phyloP scores from a whole-genome alignment of 2,797 vertebrate genomes.

The Acestrorhynchus altus region DNA sequence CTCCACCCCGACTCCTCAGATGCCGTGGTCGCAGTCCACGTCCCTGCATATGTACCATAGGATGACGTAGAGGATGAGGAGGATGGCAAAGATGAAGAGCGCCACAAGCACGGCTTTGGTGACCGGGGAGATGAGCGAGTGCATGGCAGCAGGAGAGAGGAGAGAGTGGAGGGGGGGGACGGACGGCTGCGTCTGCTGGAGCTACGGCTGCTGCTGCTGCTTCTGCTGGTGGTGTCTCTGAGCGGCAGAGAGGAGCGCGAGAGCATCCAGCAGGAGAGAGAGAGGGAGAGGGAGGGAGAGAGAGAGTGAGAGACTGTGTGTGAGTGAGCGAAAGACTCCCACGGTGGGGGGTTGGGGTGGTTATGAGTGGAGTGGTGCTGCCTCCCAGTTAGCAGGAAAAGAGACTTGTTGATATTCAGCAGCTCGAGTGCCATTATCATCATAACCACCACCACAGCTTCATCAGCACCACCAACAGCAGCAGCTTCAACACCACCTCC shows the following conservation, averaged over 20 bases:
- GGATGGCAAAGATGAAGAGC: slow-evolving; percentile 97
- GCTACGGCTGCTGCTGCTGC: slow-evolving; percentile 24
- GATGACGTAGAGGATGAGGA: slow-evolving; percentile 98
- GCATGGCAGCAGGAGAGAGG: slow-evolving; percentile 83
- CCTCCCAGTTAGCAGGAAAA: background rate
- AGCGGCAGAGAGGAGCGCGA: background rate
- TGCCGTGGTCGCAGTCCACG: slow-evolving; percentile 97
- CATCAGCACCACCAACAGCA: too few relatives aligned
- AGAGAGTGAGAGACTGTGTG: background rate
- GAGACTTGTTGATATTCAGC: background rate
- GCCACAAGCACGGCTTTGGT: slow-evolving; percentile 96
- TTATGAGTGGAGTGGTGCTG: background rate
- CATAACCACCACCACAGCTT: background rate
- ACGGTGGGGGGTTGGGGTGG: background rate
- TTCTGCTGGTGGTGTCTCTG: background rate
- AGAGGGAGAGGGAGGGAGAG: background rate
- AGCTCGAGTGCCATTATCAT: background rate
- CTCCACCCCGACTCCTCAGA: slow-evolving; percentile 79
- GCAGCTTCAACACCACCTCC: too few relatives aligned
- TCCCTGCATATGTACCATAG: slow-evolving; percentile 99
- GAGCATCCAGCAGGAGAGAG: background rate
- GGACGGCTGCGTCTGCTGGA: slow-evolving; percentile 40
- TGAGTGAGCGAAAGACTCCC: background rate
- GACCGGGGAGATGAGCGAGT: slow-evolving; percentile 95
- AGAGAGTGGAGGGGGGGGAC: slow-evolving; percentile 38